Evolutionary conservation across 2,888 invertebrate species (phyloP), one percentile per base, ranked within the genome.

Genomic region (Stegana nigrithorax): DNA sequence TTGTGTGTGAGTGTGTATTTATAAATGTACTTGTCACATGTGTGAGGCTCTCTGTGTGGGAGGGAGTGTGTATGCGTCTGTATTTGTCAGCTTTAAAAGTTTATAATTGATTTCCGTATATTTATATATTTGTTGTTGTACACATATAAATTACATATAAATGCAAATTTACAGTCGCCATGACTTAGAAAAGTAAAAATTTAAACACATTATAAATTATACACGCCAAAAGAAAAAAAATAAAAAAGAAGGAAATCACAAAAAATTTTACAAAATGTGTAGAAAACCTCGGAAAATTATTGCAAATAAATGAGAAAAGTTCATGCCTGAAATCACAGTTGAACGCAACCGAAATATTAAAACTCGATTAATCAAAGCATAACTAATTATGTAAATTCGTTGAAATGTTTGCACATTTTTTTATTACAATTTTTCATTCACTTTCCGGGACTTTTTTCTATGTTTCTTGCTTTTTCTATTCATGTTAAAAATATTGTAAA

Each of bases 141-240:
- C n/a, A n/a, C n/a, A 59, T 63, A 60, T 67, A 64, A 59, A 63
- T 50, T 68, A 67, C 21, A 32, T 62, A 58, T 64, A 72, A 73
- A 73, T 68, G 73, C 66, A 74, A 73, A 70, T 65, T 68, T 59
- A 65, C 59, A 65, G 65, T 59, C 66, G 59, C 62, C 62, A 26
- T 50, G 50, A 50, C 50, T 53, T 50, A 44, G 29, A 62, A 53
- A 47, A 36, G n/a, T n/a, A n/a, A 42, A 62, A 51, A 51, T 47
- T 7, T 17, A 47, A 19, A 32, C 6, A 32, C 6, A 55, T 32
- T 21, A 21, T 21, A 45, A 66, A 32, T 36, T n/a, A n/a, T n/a
- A n/a, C n/a, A n/a, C n/a, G n/a, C n/a, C n/a, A n/a, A n/a, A n/a
- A n/a, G n/a, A n/a, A n/a, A n/a, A n/a, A n/a, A n/a, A n/a, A 32